Evolutionary conservation across 2,113 vertebrate genomes (phyloP), one percentile per base, ranked within the genome.

Genomic region (Eira barbara): DNA sequence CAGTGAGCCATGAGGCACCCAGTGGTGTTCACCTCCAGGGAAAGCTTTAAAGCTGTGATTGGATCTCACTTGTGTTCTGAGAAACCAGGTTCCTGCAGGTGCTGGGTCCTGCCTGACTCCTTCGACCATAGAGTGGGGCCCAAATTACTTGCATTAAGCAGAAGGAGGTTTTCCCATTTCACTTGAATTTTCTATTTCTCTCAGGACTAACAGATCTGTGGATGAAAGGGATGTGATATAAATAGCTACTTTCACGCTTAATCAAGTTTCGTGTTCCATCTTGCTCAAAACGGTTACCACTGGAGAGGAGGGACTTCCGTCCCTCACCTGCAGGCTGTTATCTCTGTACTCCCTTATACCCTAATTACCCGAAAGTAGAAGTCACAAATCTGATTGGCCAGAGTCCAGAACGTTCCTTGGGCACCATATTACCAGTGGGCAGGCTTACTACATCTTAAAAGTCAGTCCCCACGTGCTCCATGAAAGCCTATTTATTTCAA

Each of bases 1-100:
- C 45, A 7, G 45, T 36, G 39, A 85, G 34, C 18, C 39, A 12
- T 11, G 23, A 63, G 73, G 14, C 25, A 57, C 29, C 69, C 25
- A 9, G 4, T 0, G 6, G 57, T 11, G 2, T 29, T 88, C 0
- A 12, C 25, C 31, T 49, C n/a, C 21, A 4, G 1, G 0, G 25
- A 65, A 76, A 59, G 17, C 65, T 39, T 20, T 4, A 25, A 69
- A 15, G 10, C 36, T 3, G 17, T 12, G 12, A 47, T 10, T 5
- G 15, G 3, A 6, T 49, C 57, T 65, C 27, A 42, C 42, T 27
- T 17, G 39, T n/a, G 2, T 15, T 79, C 17, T 4, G 25, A 79
- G 87, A 91, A 80, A 73, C 42, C 59, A 61, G 67, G 57, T 29
- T 25, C 11, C n/a, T 17, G 31, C 17, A 2, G 69, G 34, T 0